Conservation (phyloP, 2,113 vertebrate species). For the Channa argus region DNA sequence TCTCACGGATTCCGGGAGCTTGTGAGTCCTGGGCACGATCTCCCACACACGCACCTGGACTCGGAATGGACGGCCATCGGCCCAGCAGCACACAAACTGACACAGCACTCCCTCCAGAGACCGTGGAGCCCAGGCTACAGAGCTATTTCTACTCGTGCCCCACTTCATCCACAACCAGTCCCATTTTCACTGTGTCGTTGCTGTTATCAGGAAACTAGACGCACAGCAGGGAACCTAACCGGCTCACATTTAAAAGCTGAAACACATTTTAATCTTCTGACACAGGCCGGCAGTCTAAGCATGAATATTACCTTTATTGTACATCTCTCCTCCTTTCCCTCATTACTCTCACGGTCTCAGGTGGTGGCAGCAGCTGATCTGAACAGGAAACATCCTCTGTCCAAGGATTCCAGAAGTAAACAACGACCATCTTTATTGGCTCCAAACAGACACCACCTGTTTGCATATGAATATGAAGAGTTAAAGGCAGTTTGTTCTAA, state of each 20-base stretch:
- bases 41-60: slow-evolving; percentile 77
- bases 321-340: slow-evolving; percentile 8
- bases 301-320: slow-evolving; percentile 14
- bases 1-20: slow-evolving; percentile 81
- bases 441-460: neutral
- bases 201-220: slow-evolving; percentile 45
- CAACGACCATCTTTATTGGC: slow-evolving; percentile 11
- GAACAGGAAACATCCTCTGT: slow-evolving; percentile 13
- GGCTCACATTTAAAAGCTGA: slow-evolving; percentile 9
- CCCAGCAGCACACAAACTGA: slow-evolving; percentile 51
- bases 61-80: slow-evolving; percentile 46
- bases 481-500: neutral
- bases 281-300: neutral
- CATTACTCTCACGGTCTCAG: slow-evolving; percentile 39
- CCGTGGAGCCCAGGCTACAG: slow-evolving; percentile 34
- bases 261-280: neutral
- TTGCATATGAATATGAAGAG: neutral
- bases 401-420: slow-evolving; percentile 3
- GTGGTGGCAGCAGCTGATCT: slow-evolving; percentile 41
- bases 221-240: slow-evolving; percentile 25
- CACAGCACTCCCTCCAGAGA: slow-evolving; percentile 58
- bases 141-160: slow-evolving; percentile 76
- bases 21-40: slow-evolving; percentile 69
- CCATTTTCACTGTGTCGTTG: slow-evolving; percentile 60
- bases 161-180: slow-evolving; percentile 71